These are phyloP conservation scores for Varanus komodoensis DNA, from an alignment of 2,113 vertebrate genomes.

Conservation along the genomic window DNA sequence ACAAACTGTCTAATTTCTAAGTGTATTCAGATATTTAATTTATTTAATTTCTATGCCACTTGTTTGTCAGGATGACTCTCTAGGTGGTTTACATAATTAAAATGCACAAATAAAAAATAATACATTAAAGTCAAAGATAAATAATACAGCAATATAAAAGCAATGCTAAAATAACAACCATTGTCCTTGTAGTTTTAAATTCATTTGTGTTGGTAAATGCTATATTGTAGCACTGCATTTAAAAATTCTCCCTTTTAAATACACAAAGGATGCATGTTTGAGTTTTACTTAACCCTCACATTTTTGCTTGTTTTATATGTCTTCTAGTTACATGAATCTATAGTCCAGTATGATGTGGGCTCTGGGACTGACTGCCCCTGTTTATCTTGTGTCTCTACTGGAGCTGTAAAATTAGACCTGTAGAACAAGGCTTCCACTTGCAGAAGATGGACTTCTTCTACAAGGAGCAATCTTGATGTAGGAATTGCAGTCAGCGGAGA, in stretches of 20 bases:
- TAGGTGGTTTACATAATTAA: no score
- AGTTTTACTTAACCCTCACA: background rate
- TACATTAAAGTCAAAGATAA: no score
- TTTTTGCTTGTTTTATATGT: background rate
- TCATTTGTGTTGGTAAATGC: constrained; percentile 1
- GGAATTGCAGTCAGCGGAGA: background rate
- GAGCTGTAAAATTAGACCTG: background rate
- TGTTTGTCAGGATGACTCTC: no score
- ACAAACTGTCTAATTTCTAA: background rate
- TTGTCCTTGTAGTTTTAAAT: background rate
- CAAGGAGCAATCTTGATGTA: background rate
- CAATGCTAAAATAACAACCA: no score
- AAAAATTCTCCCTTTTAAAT: background rate
- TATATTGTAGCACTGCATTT: background rate
- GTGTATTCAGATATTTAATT: background rate
- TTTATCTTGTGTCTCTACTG: background rate
- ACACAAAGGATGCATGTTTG: background rate
- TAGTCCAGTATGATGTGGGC: background rate
- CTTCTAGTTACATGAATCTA: background rate
- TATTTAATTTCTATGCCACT: no score
- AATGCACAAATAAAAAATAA: no score
- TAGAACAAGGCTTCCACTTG: background rate
- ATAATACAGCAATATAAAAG: no score
- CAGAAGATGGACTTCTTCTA: background rate
- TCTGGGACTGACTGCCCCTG: background rate